Percentiles rank a stretch among this genome's conserved stretches.
Conservation (phyloP, 2,113 vertebrate species). For the Triplophysa rosa region DNA sequence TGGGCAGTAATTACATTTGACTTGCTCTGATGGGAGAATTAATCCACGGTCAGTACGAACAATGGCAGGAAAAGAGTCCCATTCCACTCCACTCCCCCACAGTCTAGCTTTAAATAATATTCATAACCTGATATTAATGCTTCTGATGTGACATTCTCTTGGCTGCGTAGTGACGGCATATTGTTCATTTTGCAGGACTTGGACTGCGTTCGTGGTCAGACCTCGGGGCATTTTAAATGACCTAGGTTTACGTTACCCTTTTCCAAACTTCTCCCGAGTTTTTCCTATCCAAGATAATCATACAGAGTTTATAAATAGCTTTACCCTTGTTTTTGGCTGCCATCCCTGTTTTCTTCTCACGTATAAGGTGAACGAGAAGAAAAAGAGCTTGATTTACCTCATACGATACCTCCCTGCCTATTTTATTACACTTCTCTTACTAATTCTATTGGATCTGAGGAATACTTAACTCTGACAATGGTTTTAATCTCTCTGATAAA, state of each 20-base stretch:
- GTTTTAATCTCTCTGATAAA: constrained; percentile 59
- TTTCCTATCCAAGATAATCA: constrained; percentile 14
- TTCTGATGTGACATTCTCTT: constrained; percentile 30
- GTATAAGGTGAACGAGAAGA: neutral
- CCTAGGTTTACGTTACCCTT: neutral
- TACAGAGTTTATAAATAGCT: constrained; percentile 20
- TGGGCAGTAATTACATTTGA: constrained; percentile 69
- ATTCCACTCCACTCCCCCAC: constrained; percentile 13
- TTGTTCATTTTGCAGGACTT: constrained; percentile 1
- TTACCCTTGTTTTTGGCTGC: neutral
- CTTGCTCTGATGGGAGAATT: constrained; percentile 61
- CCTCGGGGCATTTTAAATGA: neutral
- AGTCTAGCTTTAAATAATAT: constrained; percentile 29
- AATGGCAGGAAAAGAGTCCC: constrained; percentile 51
- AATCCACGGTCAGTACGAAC: constrained; percentile 58
- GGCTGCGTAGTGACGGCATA: neutral
- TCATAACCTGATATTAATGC: constrained; percentile 9
- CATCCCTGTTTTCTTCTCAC: neutral
- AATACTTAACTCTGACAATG: constrained; percentile 49
- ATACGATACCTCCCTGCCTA: neutral
- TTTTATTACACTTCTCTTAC: constrained; percentile 40
- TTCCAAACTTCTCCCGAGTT: neutral
- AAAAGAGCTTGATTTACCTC: constrained; percentile 18
- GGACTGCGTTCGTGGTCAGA: neutral
- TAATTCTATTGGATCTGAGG: constrained; percentile 48